Base-by-base conservation (phyloP, 2,113 vertebrate genomes). In the Bos javanicus region DNA sequence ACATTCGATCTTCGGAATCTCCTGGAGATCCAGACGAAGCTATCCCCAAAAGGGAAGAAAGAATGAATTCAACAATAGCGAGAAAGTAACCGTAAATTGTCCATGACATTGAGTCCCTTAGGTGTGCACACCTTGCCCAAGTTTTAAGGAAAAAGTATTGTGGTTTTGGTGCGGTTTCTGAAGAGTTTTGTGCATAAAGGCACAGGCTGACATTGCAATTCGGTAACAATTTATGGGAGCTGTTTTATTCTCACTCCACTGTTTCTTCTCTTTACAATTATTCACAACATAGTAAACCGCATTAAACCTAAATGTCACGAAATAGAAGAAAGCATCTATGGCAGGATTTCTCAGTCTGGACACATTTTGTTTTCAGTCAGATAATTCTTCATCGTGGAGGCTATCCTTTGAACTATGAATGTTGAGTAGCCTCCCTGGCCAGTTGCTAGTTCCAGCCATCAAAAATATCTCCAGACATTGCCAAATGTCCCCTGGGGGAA, bases 391-490 rank as follows among this genome's bases (percentile, higher is more conserved):
- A 21, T 10, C 28, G 1, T 7, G 25, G 3, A 33, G 43, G 4
- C 43, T 33, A 7, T 52, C 11, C 33, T 48, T n/a, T 7, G 2
- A 67, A 6, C 8, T 11, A 1, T 5, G 56, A n/a, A 21, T 15
- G 17, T 14, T 90, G 11, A 15, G 19, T 33, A 28, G 83, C 19
- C 16, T 39, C 12, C 21, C 30, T 30, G 13, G 39, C 39, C 71
- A 48, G 89, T 19, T 54, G 19, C n/a, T 86, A 94, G 43, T 23
- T n/a, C 25, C 12, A 52, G 62, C 67, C 11, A 48, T 74, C 59
- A 56, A 64, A 90, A 80, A 76, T 23, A 46, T 88, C 93, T 78
- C 56, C 62, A 94, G 87, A 64, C 6, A 7, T 57, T 57, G 39
- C 13, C 48, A 67, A 78, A 28, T 56, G 56, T 57, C 56, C 19